A percentile compares a stretch with the other conserved stretches of the same genome.
Conservation (phyloP, 2,113 vertebrate genomes). For the Calypte anna region DNA sequence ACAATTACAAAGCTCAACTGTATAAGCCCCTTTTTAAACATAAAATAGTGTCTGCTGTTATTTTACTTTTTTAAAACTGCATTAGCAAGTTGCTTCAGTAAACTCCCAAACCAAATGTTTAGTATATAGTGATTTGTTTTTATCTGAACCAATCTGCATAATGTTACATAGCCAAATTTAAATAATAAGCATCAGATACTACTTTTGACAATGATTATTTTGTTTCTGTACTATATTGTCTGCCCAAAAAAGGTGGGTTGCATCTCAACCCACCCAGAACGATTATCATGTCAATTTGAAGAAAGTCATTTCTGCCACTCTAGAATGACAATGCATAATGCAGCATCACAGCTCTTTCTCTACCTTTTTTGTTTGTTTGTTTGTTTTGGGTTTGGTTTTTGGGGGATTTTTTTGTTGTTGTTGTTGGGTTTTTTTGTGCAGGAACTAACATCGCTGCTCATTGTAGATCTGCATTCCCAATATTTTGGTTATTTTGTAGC, state of each 20-base stretch:
- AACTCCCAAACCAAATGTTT: not conserved
- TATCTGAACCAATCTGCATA: not conserved
- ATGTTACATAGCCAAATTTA: not conserved
- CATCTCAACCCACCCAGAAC: not conserved
- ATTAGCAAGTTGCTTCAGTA: not conserved
- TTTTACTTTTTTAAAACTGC: not conserved
- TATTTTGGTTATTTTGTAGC: not conserved
- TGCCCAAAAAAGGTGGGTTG: not conserved
- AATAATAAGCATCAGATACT: not conserved
- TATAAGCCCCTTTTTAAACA: slow-evolving; percentile 14
- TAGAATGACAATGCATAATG: not conserved
- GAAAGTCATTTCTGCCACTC: not conserved
- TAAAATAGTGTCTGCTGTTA: not conserved
- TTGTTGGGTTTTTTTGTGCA: not conserved
- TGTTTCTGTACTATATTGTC: not conserved
- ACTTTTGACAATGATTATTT: not conserved
- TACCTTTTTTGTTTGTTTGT: too few species aligned
- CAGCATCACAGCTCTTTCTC: not conserved
- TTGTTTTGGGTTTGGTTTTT: too few species aligned
- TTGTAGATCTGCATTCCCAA: not conserved
- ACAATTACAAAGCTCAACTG: slow-evolving; percentile 20
- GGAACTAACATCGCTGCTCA: not conserved
- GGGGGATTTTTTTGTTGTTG: not conserved
- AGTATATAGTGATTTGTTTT: not conserved
- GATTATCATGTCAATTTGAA: not conserved